phyloP scores from a whole-genome alignment of 2,113 vertebrate species.

The Tamias sibiricus region DNA sequence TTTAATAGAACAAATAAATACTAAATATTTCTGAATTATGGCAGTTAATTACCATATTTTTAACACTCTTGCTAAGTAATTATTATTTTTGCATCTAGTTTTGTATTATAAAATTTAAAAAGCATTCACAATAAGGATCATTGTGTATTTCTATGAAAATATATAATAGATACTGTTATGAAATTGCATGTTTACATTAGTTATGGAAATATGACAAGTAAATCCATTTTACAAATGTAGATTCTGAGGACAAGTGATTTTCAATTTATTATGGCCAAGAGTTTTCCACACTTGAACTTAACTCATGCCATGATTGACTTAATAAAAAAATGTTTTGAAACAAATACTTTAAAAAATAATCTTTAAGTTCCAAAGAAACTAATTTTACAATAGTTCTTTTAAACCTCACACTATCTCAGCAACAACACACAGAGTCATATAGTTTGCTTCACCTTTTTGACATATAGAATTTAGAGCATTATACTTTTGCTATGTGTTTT shows the following conservation, averaged over 20 bases:
- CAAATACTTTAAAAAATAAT: background rate
- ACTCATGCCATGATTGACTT: too few species aligned
- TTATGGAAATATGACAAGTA: background rate
- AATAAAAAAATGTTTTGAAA: background rate
- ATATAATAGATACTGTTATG: too few species aligned
- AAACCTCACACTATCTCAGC: background rate
- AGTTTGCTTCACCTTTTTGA: background rate
- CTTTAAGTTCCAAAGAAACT: background rate
- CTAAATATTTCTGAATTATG: too few species aligned
- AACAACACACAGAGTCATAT: background rate
- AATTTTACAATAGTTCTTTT: background rate
- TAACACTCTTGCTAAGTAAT: too few species aligned
- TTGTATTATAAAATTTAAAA: background rate
- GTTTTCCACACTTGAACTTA: too few species aligned
- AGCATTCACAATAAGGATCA: background rate
- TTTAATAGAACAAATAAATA: too few species aligned
- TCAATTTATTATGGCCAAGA: too few species aligned
- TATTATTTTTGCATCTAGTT: background rate
- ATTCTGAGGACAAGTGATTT: too few species aligned
- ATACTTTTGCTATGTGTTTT: background rate
- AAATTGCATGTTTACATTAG: too few species aligned
- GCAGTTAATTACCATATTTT: too few species aligned
- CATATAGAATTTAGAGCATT: background rate
- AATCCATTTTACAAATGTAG: background rate
- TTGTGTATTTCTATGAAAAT: background rate